Percentiles rank a stretch among this genome's conserved stretches.
phyloP scores from a whole-genome alignment of 2,113 vertebrate species.

The Lophotis ruficrista region DNA sequence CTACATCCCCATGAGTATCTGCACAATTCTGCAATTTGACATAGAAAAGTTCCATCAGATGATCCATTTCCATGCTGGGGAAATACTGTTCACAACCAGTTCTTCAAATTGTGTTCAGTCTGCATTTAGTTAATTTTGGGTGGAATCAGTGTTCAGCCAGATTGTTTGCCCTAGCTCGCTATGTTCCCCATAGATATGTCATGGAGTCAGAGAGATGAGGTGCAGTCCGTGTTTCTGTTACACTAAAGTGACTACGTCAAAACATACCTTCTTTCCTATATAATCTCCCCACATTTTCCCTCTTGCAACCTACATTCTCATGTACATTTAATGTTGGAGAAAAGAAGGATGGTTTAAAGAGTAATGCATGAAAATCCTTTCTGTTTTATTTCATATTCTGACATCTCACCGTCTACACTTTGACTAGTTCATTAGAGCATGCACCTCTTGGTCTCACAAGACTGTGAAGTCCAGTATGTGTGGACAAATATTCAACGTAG shows the following conservation, averaged over 20 bases:
- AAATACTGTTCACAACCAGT: neutral
- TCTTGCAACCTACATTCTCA: neutral
- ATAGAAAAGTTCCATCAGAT: neutral
- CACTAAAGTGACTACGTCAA: neutral
- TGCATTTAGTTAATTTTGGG: neutral
- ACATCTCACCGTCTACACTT: too few relatives aligned
- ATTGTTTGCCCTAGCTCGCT: rapidly evolving
- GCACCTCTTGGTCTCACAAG: neutral
- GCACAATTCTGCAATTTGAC: neutral
- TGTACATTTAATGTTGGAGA: neutral
- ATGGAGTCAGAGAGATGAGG: neutral
- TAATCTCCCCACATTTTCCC: neutral
- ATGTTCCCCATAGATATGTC: rapidly evolving
- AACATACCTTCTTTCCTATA: neutral
- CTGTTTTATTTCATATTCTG: neutral
- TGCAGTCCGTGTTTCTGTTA: neutral
- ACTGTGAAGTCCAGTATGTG: neutral
- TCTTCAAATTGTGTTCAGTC: neutral
- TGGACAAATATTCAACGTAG: neutral
- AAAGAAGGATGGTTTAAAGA: neutral
- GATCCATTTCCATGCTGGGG: neutral
- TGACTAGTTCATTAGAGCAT: neutral
- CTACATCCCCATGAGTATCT: neutral
- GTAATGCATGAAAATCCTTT: neutral
- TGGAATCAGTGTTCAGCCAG: neutral